Percentiles rank a stretch among this genome's conserved stretches.
Conservation (phyloP, 2,113 vertebrate species). For the Rhinogobius similis region DNA sequence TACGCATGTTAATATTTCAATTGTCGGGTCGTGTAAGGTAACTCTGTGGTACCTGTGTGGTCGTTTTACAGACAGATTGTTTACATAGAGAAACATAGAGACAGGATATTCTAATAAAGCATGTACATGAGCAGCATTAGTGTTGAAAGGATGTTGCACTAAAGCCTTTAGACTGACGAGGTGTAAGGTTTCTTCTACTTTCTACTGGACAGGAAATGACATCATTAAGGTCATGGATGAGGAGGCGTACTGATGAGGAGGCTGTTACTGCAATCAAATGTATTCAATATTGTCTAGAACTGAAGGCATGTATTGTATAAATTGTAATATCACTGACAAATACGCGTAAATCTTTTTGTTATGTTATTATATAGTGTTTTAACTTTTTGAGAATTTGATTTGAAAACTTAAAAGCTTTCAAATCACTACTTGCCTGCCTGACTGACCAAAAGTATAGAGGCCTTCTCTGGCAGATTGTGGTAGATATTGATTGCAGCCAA, state of each 20-base stretch:
- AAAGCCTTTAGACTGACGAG: not conserved
- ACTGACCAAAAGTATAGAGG: too few relatives aligned
- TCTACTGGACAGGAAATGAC: conserved; percentile 10
- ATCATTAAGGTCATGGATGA: not conserved
- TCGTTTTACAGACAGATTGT: conserved; percentile 18
- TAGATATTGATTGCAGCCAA: not conserved
- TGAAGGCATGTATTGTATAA: not conserved
- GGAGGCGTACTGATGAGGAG: not conserved
- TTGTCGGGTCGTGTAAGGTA: conserved; percentile 27
- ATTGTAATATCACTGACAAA: not conserved
- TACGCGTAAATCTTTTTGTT: too few relatives aligned
- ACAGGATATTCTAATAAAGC: not conserved
- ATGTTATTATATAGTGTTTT: too few relatives aligned
- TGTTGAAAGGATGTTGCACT: conserved; percentile 1
- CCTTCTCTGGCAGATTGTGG: not conserved
- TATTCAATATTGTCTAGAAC: not conserved
- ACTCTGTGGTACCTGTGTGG: conserved; percentile 16
- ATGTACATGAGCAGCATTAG: conserved; percentile 9
- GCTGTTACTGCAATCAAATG: not conserved
- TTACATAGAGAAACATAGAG: conserved; percentile 9
- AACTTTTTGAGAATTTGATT: too few relatives aligned
- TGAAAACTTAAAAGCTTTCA: too few relatives aligned
- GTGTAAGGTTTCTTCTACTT: not conserved
- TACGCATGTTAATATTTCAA: conserved; percentile 61
- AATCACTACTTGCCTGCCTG: too few relatives aligned